Evolutionary conservation across 2,888 invertebrate species (phyloP).

Genomic region (Lathronympha strigana): DNA sequence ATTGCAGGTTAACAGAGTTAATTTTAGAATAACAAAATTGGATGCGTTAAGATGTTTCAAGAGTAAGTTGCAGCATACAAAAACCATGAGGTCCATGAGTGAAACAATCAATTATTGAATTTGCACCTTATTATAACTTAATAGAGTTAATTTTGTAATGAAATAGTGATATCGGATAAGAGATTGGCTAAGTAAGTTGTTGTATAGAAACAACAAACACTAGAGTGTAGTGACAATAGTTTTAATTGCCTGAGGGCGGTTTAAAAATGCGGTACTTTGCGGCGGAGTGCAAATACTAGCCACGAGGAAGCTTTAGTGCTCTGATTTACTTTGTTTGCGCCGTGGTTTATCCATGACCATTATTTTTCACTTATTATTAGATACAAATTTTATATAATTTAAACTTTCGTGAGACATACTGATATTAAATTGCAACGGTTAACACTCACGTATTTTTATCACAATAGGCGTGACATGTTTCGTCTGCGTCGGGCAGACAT

Average conservation of each 20-base stretch:
- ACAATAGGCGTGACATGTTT: too few relatives aligned
- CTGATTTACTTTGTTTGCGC: slow-evolving; percentile 10
- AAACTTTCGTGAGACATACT: not conserved
- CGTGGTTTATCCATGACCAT: not conserved
- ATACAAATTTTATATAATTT: too few relatives aligned
- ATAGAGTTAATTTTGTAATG: slow-evolving; percentile 8
- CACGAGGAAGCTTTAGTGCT: slow-evolving; percentile 21
- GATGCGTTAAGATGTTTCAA: not conserved
- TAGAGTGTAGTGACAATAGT: slow-evolving; percentile 35
- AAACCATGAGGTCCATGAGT: not conserved
- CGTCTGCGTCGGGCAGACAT: too few relatives aligned
- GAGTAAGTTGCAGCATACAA: not conserved
- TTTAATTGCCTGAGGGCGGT: slow-evolving; percentile 30
- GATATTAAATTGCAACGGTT: not conserved
- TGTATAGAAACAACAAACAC: slow-evolving; percentile 27
- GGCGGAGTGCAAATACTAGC: slow-evolving; percentile 11
- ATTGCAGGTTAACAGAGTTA: not conserved
- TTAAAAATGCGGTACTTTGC: slow-evolving; percentile 22
- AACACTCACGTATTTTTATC: too few relatives aligned
- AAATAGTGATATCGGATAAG: not conserved
- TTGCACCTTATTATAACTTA: not conserved
- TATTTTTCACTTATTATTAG: not conserved
- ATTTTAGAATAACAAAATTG: not conserved
- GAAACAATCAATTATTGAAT: not conserved
- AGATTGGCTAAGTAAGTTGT: slow-evolving; percentile 1